Base-by-base conservation (phyloP, 1,140 invertebrate genomes). In the Tetramorium parvispinum region DNA sequence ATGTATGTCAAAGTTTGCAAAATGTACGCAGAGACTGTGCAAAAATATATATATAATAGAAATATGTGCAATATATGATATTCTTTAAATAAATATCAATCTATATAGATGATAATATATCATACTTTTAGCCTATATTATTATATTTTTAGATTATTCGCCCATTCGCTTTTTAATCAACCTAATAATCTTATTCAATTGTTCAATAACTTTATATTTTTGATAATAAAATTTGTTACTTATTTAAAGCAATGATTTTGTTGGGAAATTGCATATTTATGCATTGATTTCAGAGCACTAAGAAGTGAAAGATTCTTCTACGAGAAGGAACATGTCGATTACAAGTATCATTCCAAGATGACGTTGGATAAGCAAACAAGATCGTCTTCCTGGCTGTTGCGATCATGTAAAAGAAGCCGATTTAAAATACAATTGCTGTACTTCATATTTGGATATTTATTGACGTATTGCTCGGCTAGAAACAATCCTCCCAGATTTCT, bases 401-500 rank as follows among this genome's bases (percentile, higher is more conserved):
- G 90, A 59, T 90, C 90, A 3, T 90, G 85, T 27, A 92, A 92
- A 65, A 88, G 91, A 13, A 89, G 86, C 32, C 86, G 91, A 16
- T 91, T 89, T 53, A 92, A 91, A 89, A 40, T 43, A 10, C 83
- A 85, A 83, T 86, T 85, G 32, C 3, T 91, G 0, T 65, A 53
- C 11, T 65, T 91, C 3, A n/a, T 86, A n/a, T 86, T 91, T 3
- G 65, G 51, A 40, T 86, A 76, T 27, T 43, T 91, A 8, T 32
- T 86, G 27, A 40, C 88, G 8, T 32, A 61, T 40, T 92, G 92
- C 76, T 92, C 93, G 3, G 91, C 93, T n/a, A 95, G 95, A 55
- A 98, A 98, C 96, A 96, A 96, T 89, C 97, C 98, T 40, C 98
- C 98, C 1, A 96, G 97, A 70, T 98, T 98, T 94, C 95, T 98